phyloP scores from a whole-genome alignment of 2,888 invertebrate genomes.

The Petrophora chlorosata region DNA sequence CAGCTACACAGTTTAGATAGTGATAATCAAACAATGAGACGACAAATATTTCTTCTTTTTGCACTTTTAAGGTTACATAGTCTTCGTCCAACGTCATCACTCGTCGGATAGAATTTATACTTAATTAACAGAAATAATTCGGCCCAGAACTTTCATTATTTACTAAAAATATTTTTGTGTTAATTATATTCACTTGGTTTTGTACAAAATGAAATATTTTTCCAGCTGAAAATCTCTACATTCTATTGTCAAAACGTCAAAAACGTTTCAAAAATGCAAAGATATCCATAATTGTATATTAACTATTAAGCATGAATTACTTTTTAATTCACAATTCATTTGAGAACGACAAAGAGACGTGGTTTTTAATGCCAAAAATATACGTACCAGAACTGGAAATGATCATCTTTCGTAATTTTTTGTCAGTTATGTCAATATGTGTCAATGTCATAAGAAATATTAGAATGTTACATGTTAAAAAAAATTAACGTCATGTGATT shows the following conservation, averaged over 20 bases:
- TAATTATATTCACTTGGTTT: slow-evolving; percentile 2
- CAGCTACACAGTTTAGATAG: slow-evolving; percentile 49
- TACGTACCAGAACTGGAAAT: too few species aligned
- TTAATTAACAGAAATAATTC: slow-evolving; percentile 15
- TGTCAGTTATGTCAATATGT: too few species aligned
- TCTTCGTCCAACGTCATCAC: slow-evolving; percentile 76
- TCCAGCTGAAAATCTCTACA: slow-evolving; percentile 9
- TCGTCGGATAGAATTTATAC: slow-evolving; percentile 44
- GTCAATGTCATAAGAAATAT: too few species aligned
- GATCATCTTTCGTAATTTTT: too few species aligned
- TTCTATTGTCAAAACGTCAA: slow-evolving; percentile 3
- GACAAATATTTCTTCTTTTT: slow-evolving; percentile 73
- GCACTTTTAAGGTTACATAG: slow-evolving; percentile 80
- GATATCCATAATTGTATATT: too few species aligned
- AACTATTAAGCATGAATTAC: too few species aligned
- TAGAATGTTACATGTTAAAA: too few species aligned
- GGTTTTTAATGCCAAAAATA: too few species aligned
- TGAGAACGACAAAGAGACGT: too few species aligned
- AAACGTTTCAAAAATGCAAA: slow-evolving; percentile 2
- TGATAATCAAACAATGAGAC: slow-evolving; percentile 69
- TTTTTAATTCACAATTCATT: too few species aligned
- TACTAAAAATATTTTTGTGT: background rate
- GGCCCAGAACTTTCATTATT: slow-evolving; percentile 14
- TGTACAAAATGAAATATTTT: slow-evolving; percentile 16
- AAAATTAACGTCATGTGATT: slow-evolving; percentile 50